Evolutionary conservation across 2,888 invertebrate species (phyloP).

Genomic region (Cheilosia urbana): DNA sequence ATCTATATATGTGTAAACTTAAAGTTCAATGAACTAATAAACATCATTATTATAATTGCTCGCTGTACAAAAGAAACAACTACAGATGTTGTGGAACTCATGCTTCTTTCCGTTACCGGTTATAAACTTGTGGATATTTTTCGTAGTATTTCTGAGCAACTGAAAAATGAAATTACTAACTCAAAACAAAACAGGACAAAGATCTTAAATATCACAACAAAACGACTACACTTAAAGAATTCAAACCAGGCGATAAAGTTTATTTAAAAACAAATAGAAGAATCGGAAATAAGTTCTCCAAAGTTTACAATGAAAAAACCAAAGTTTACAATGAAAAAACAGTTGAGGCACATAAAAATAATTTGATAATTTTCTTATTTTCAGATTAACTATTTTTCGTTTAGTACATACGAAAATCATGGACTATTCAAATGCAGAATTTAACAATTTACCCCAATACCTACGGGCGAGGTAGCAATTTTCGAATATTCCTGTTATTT

Average conservation of each 20-base stretch:
- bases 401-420: background rate
- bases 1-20: no score
- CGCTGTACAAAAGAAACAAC: background rate
- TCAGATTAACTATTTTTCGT: background rate
- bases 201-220: background rate
- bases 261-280: no score
- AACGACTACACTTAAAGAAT: background rate
- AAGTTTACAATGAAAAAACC: no score
- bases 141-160: constrained; percentile 12
- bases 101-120: constrained; percentile 22
- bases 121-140: constrained; percentile 24
- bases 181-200: constrained; percentile 18
- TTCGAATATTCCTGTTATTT: background rate
- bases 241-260: no score
- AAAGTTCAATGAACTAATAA: no score
- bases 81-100: constrained; percentile 12
- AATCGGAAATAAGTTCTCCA: no score
- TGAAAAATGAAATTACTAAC: constrained; percentile 20
- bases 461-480: constrained; percentile 1
- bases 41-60: constrained; percentile 22
- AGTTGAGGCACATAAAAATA: background rate
- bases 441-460: constrained; percentile 10
- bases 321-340: no score
- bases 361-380: constrained; percentile 9
- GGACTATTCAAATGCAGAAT: background rate